Evolutionary conservation across 2,888 invertebrate species (phyloP), one percentile per base, ranked within the genome.

Genomic region (Netelia virgata): DNA sequence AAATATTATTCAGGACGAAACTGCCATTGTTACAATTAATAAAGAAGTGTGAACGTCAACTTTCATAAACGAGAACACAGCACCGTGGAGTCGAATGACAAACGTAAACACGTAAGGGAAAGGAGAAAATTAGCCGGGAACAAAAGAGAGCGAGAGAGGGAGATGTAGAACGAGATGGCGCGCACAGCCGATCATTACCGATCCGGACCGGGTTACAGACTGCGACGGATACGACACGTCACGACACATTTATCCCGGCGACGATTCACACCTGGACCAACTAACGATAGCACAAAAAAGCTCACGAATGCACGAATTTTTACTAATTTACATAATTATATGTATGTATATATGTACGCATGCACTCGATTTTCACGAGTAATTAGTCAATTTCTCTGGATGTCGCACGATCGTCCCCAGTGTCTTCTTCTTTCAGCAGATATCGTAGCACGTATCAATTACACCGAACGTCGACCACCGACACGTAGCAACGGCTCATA

Each of bases 151-250:
- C 47, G 68, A 59, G 66, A 66, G 64, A 55, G 73, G 73, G 72
- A 64, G 53, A 59, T 11, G 9, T 14, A 72, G 68, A 63, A 73
- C 74, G 68, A 70, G 69, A 55, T 18, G 72, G 68, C 72, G 77
- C 76, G 43, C 50, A 53, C 59, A 61, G 68, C 50, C 81, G 81
- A 82, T 84, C 77, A 55, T 43, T 78, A 74, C 64, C 73, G 84
- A 84, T 78, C 59, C 59, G 63, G 53, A 69, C 74, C 63, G 79
- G 18, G 50, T 63, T 69, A 64, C 73, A 73, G 53, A 70, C 74
- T 69, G 75, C 61, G 69, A 69, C 50, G 50, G 68, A 75, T 61
- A 70, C 18, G 41, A 84, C 84, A 78, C 84, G 84, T 82, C 83
- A 83, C 82, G 55, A 41, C 28, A 63, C 59, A 68, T 61, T 66